Evolutionary conservation across 1,140 invertebrate species (phyloP).

Genomic region (Ooceraea biroi): DNA sequence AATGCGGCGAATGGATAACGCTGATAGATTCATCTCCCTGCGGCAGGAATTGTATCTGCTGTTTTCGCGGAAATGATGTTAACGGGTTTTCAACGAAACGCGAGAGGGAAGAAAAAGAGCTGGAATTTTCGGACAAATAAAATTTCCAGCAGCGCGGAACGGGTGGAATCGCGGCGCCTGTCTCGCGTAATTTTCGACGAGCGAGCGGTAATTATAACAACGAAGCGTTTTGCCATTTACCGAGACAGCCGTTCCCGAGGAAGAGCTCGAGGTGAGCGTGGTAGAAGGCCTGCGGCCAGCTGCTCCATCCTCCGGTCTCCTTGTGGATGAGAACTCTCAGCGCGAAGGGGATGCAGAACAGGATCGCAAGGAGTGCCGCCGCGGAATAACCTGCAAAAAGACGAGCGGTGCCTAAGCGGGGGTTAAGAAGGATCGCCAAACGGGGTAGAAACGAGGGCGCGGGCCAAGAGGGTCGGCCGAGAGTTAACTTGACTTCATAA

Average conservation of each 20-base stretch:
- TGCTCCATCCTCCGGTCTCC: conserved; percentile 89
- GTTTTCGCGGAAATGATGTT: not conserved
- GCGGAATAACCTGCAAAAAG: conserved; percentile 89
- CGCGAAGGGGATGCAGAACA: conserved; percentile 91
- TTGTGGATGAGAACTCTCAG: conserved; percentile 90
- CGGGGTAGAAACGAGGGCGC: not conserved
- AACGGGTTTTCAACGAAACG: not conserved
- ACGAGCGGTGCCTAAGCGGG: not conserved
- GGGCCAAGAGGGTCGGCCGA: not conserved
- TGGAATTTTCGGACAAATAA: not conserved
- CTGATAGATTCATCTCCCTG: conserved; percentile 23
- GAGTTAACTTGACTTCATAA: conserved; percentile 52
- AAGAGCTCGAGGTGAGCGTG: conserved; percentile 92
- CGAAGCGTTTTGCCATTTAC: conserved; percentile 83
- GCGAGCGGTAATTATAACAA: too few species aligned
- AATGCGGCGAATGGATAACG: not conserved
- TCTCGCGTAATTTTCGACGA: not conserved
- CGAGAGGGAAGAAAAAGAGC: not conserved
- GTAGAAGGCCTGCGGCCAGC: conserved; percentile 90
- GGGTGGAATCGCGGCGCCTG: not conserved
- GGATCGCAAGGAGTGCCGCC: conserved; percentile 90
- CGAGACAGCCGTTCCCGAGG: conserved; percentile 91
- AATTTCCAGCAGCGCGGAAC: not conserved
- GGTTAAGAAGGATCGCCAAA: not conserved
- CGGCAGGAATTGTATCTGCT: not conserved